Conservation (phyloP, 2,797 vertebrate species). For the Smutsia gigantea region DNA sequence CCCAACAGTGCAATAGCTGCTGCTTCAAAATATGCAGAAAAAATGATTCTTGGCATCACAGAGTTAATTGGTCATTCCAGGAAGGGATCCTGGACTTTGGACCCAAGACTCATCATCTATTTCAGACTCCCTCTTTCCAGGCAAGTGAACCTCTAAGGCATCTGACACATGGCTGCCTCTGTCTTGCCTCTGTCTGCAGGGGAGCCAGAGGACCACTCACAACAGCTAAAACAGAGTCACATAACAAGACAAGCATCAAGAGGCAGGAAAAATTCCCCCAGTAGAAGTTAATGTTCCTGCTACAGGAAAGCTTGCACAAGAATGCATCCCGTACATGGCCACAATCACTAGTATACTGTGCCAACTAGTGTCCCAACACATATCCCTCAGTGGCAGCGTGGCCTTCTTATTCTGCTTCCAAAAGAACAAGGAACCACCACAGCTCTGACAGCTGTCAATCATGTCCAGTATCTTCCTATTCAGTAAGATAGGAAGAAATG, state of each 20-base stretch:
- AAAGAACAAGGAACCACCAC: background rate
- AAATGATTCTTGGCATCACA: background rate
- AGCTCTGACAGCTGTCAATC: slow-evolving; percentile 23
- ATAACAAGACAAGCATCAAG: background rate
- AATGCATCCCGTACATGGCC: background rate
- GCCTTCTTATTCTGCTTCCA: background rate
- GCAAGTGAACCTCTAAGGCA: background rate
- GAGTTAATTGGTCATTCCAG: background rate
- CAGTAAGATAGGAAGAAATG: slow-evolving; percentile 14
- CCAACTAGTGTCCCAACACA: background rate
- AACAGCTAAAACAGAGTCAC: background rate
- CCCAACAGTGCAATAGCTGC: background rate
- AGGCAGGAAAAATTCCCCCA: background rate
- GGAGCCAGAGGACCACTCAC: background rate
- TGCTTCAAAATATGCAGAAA: background rate
- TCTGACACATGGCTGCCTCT: background rate
- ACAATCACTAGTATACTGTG: background rate
- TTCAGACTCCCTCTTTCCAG: background rate
- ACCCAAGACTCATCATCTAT: background rate
- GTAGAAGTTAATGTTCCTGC: background rate
- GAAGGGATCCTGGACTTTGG: background rate
- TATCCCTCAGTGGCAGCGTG: background rate
- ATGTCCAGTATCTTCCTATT: background rate
- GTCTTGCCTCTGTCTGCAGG: background rate
- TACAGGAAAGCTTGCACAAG: background rate